Percentiles rank a stretch among this genome's conserved stretches.
Conservation (phyloP, 2,888 invertebrate species). For the Tenodera sinensis region DNA sequence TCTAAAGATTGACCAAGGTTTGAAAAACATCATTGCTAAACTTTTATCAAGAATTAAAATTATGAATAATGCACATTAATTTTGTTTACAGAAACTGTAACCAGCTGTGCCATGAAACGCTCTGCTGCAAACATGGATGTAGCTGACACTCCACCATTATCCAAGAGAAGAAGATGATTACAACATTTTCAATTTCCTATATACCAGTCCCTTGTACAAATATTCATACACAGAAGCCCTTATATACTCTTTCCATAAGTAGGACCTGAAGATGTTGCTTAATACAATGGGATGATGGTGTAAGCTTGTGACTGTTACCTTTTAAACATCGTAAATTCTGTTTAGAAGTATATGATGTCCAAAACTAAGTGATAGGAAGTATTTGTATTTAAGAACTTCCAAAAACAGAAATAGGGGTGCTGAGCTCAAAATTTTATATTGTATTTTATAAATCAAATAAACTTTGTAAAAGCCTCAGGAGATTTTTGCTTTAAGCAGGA, state of each 20-base stretch:
- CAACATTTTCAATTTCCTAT: background rate
- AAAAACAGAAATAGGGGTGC: background rate
- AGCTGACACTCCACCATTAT: background rate
- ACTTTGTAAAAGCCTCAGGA: background rate
- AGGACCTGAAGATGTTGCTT: background rate
- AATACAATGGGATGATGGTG: background rate
- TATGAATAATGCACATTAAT: no score
- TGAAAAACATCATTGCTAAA: no score
- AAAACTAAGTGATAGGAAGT: background rate
- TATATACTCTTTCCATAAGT: background rate
- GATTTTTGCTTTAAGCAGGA: background rate
- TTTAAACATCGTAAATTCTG: background rate
- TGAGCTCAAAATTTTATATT: background rate
- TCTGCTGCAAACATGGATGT: background rate
- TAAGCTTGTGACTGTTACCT: background rate
- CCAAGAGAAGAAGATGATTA: slow-evolving; percentile 6
- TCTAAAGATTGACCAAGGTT: no score
- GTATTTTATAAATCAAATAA: background rate
- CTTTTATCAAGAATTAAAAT: no score
- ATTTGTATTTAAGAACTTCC: background rate
- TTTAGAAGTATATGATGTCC: background rate
- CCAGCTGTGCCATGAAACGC: background rate
- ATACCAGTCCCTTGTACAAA: background rate
- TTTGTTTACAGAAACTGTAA: background rate
- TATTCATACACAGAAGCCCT: background rate